Conservation (phyloP, 2,113 vertebrate genomes). For the Cheilinus undulatus region DNA sequence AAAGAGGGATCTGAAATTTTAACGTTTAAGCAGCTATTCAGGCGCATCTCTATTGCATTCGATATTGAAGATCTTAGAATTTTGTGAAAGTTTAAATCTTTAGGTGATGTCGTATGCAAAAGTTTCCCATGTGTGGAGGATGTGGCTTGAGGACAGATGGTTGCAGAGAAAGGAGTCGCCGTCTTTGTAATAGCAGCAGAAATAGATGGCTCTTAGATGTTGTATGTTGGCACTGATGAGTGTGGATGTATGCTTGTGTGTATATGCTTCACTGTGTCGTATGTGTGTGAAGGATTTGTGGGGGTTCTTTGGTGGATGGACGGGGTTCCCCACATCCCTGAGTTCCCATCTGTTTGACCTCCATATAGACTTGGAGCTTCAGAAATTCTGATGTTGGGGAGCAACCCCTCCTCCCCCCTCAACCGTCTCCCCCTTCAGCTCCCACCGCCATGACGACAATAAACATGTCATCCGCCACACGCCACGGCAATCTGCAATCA, state of each 20-base stretch:
- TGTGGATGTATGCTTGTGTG: background rate
- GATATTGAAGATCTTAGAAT: no score
- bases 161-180: constrained; percentile 55
- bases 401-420: constrained; percentile 86
- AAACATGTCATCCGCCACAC: constrained; percentile 94
- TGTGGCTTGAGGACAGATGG: constrained; percentile 70
- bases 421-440: constrained; percentile 72
- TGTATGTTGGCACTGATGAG: constrained; percentile 45
- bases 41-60: no score
- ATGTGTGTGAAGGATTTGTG: constrained; percentile 37
- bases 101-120: background rate
- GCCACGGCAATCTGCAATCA: constrained; percentile 97
- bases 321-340: constrained; percentile 57
- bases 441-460: constrained; percentile 91
- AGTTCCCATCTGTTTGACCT: constrained; percentile 80
- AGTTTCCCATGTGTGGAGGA: constrained; percentile 14
- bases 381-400: constrained; percentile 86
- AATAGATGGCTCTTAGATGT: constrained; percentile 53
- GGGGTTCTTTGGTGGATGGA: constrained; percentile 36
- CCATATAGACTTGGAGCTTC: constrained; percentile 65
- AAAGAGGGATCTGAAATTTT: no score
- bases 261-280: constrained; percentile 20
- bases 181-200: constrained; percentile 66
- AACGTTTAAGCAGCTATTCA: no score
- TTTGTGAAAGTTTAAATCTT: no score